Base-by-base conservation (phyloP, 2,888 invertebrate species). In the Odontothrips loti region DNA sequence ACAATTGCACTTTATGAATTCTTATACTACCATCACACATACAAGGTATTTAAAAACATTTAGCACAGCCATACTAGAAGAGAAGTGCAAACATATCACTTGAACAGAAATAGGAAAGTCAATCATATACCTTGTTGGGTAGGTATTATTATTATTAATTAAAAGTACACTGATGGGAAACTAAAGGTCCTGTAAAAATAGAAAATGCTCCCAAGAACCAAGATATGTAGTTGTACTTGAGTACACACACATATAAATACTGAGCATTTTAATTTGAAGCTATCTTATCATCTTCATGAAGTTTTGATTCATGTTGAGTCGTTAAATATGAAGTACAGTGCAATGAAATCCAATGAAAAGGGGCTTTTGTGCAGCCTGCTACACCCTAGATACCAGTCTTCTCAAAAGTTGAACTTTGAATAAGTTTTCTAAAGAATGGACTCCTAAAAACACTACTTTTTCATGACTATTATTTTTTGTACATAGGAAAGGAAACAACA, bases 11-110 rank as follows among this genome's bases (percentile, higher is more conserved):
- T n/a, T n/a, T n/a, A n/a, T 12, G 10, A 75, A 12, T 75, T 27
- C 68, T 75, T 75, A 75, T 8, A 12, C 68, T 75, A 75, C 23
- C 23, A 75, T 75, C 68, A 75, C 68, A 75, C 68, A 75, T 12
- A 27, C 12, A 75, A 9, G 11, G 10, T 12, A 10, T 27, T 9
- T 75, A 27, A 75, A 75, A 12, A 75, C 23, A 12, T 75, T 27
- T 75, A 27, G 23, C 27, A 75, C 68, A 75, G 58, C 58, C 58
- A 58, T 58, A 58, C 58, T 58, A 58, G 20, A 20, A 15, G 58
- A 20, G 17, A 15, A 43, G 6, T 43, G 15, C 58, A 58, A 20
- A 20, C 58, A 17, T 58, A 20, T 15, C 58, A 20, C 6, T 58
- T 20, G 15, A 51, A 79, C 27, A 58, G 58, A 11, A 58, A 58